Conservation (phyloP, 2,113 vertebrate species). For the Grallaria varia region DNA sequence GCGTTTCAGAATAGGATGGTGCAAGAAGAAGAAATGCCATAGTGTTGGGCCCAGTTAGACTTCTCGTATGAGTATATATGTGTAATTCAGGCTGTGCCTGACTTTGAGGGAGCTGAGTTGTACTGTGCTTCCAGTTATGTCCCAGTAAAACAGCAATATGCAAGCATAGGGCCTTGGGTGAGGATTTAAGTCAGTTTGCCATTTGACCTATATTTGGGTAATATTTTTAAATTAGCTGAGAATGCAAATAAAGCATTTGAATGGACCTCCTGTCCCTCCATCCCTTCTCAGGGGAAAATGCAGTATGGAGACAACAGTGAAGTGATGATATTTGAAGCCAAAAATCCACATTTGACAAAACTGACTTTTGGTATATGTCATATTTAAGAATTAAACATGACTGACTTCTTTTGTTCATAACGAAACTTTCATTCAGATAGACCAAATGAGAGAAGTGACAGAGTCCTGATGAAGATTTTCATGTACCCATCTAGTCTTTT, state of each 20-base stretch:
- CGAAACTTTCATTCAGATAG: background rate
- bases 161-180: background rate
- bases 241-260: background rate
- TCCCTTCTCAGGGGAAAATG: background rate
- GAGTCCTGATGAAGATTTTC: background rate
- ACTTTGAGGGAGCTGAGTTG: background rate
- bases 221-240: background rate
- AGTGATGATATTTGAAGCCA: background rate
- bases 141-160: background rate
- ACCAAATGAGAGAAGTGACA: background rate
- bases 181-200: background rate
- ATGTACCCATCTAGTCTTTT: rapidly evolving
- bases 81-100: background rate
- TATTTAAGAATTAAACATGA: background rate
- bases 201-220: background rate
- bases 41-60: background rate
- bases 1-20: background rate
- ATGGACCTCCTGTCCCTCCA: background rate
- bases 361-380: background rate
- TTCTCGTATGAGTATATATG: background rate
- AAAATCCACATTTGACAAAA: background rate
- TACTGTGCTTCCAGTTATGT: background rate
- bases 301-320: background rate
- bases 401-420: background rate
- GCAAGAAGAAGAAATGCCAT: background rate